Conservation (phyloP, 2,888 invertebrate species). For the Crocallis elinguaria region DNA sequence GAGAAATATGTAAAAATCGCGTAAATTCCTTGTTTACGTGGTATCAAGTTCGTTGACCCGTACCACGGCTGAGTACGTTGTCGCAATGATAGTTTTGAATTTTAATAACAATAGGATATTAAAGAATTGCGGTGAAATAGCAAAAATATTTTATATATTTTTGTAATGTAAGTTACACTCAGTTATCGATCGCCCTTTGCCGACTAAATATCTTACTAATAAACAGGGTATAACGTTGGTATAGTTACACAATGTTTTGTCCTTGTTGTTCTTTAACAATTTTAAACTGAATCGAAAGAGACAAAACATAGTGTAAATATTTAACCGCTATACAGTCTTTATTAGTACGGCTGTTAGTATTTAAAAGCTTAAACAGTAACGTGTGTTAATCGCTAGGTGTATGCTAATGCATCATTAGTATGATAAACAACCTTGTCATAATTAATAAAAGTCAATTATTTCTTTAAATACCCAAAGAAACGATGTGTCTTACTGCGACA, state of each 20-base stretch:
- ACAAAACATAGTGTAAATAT: too few relatives aligned
- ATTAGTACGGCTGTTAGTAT: too few relatives aligned
- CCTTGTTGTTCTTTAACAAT: too few relatives aligned
- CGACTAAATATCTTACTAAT: too few relatives aligned
- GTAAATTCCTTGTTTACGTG: conserved; percentile 34
- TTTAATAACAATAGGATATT: not conserved
- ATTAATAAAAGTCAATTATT: not conserved
- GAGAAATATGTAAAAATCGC: conserved; percentile 74
- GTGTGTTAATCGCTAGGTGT: too few relatives aligned
- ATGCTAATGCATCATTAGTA: too few relatives aligned
- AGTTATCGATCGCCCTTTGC: too few relatives aligned
- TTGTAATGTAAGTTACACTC: not conserved
- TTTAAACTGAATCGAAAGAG: too few relatives aligned
- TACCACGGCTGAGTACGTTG: not conserved
- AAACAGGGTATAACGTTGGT: too few relatives aligned
- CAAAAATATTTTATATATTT: not conserved
- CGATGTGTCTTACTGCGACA: not conserved
- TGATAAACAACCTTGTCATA: not conserved
- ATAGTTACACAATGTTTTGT: too few relatives aligned
- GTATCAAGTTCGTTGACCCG: not conserved
- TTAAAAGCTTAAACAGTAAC: too few relatives aligned
- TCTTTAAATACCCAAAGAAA: not conserved
- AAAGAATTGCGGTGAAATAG: not conserved
- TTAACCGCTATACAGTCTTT: too few relatives aligned
- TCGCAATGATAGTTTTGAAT: not conserved